Base-by-base conservation (phyloP, 2,888 invertebrate species). In the Pinctada fucata region DNA sequence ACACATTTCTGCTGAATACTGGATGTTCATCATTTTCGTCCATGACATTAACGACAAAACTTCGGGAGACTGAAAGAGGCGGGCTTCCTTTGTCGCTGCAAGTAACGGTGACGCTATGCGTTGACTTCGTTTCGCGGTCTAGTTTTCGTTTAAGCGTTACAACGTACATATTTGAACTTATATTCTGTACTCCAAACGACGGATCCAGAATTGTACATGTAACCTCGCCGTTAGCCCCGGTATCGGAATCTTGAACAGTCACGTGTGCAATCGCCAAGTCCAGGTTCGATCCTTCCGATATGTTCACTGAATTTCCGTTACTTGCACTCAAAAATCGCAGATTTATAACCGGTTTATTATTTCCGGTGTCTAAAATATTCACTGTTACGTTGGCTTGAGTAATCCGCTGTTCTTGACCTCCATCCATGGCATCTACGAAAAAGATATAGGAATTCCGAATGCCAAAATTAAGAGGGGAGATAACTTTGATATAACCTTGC, bases 291-390 rank as follows among this genome's bases (percentile, higher is more conserved):
- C 81, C 81, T 73, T 90, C 91, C 3, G 83, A 80, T 5, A 91
- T 85, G 8, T 76, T 73, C 3, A 85, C 81, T 10, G 78, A 79
- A 75, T 80, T 79, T 45, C 76, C 63, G 10, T 79, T 76, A 13
- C 77, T 82, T 70, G 80, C 79, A 6, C 80, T 63, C 10, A 79
- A 76, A 13, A 85, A 75, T 69, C 79, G 82, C 16, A 80, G 83
- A 45, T 69, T 78, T 8, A 86, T 80, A n/a, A 97, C 94, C 0
- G 98, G 98, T 5, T 98, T 97, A 92, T 98, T 97, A 92, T 98
- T 98, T 92, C 98, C 98, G 93, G 97, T 97, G 81, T 92, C 92
- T 89, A 97, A 96, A 6, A 98, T 95, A 13, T 78, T 83, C 6
- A 88, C 79, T 31, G 80, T 82, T 2, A 88, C 85, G 16, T 81